Percentiles rank a stretch among this genome's conserved stretches.
These are phyloP conservation scores for Smittia sp. DNA, from an alignment of 2,888 invertebrate species.

Conservation along the genomic window DNA sequence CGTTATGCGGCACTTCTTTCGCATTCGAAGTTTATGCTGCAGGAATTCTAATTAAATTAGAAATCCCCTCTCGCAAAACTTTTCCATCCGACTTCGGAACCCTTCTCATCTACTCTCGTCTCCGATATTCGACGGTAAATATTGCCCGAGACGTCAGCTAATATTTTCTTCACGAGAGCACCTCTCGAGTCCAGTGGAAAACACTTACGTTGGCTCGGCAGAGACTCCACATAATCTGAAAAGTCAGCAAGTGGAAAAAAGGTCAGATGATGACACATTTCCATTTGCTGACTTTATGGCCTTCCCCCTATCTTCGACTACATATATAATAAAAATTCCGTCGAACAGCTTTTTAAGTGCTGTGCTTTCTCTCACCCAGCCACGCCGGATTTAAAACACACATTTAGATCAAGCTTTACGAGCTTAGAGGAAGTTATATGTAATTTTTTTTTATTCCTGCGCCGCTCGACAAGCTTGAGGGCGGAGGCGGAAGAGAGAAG, in stretches of 20 bases:
- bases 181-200: neutral
- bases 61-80: neutral
- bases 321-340: neutral
- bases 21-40: neutral
- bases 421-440: neutral
- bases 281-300: slow-evolving; percentile 18
- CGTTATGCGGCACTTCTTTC: neutral
- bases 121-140: neutral
- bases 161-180: neutral
- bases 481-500: neutral
- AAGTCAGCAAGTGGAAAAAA: slow-evolving; percentile 31
- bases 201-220: neutral
- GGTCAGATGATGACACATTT: slow-evolving; percentile 22
- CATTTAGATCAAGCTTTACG: slow-evolving; percentile 12
- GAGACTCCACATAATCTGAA: slow-evolving; percentile 4
- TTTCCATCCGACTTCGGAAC: neutral
- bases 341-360: slow-evolving; percentile 15
- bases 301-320: neutral
- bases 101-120: neutral
- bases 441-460: neutral
- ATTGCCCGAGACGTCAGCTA: neutral
- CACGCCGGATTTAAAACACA: slow-evolving; percentile 2
- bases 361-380: neutral
- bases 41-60: neutral
- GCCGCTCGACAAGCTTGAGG: neutral